Evolutionary conservation across 2,113 vertebrate species (phyloP), one percentile per base, ranked within the genome.

Genomic region (Phalacrocorax pelagicus): DNA sequence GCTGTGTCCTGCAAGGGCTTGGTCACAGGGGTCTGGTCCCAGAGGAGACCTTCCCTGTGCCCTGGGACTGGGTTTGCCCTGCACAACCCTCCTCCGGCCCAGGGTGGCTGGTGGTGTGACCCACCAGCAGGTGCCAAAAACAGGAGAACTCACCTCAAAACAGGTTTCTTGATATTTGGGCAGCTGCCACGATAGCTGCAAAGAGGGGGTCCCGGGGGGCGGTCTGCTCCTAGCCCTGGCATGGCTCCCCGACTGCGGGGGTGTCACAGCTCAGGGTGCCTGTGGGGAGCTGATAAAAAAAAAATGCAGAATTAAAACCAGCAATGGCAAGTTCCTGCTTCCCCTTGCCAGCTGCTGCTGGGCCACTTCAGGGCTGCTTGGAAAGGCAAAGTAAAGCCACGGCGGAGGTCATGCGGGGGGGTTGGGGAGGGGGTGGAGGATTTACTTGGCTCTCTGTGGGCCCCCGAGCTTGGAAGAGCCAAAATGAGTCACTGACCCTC

Each of bases 201-300:
- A 54, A 62, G 51, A 5, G 27, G 7, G 34, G 23, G 34, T 15
- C 27, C 9, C 1, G 0, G 5, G 10, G 18, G 15, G 10, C 11
- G 7, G 16, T 61, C 49, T 1, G 1, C 36, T 84, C 44, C 19
- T 44, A 11, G 5, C n/a, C n/a, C 42, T 23, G 22, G 24, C 14
- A 5, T 3, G 9, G 40, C 24, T 69, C 18, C 54, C 8, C 2
- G 0, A 18, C 11, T 5, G 0, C 2, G 6, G 4, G 11, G 7
- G 4, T 7, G 42, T n/a, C 49, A 26, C 6, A 3, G 42, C 73
- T 85, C 30, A 2, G 27, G 27, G 20, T 29, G 72, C 40, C 42
- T 26, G 18, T 7, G 26, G 11, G 74, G 46, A 90, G 15, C 12
- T 44, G 80, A 16, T 77, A 46, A 17, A 46, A 46, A 32, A 66